Percentiles rank a stretch among this genome's conserved stretches.
phyloP scores from a whole-genome alignment of 2,113 vertebrate species.

The Calidris pygmaea region DNA sequence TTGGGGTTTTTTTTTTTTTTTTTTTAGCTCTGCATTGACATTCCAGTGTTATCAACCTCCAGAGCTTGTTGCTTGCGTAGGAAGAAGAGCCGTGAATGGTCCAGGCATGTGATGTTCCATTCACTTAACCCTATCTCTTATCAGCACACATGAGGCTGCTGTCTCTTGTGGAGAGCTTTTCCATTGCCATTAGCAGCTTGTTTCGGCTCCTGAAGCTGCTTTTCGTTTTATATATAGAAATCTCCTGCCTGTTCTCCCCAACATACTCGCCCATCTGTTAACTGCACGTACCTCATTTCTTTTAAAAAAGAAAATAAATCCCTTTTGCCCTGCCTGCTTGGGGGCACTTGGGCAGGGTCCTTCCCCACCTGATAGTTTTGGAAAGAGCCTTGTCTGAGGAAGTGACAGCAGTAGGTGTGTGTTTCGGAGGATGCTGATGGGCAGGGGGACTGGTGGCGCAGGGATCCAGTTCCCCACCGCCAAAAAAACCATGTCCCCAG shows the following conservation, averaged over 20 bases:
- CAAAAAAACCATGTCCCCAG: not conserved
- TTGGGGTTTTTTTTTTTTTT: not conserved
- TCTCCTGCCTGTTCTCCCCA: not conserved
- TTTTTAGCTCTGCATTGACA: slow-evolving; percentile 56
- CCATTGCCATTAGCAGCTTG: not conserved
- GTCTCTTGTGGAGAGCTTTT: slow-evolving; percentile 28
- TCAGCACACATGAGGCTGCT: not conserved
- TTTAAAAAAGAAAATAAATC: not conserved
- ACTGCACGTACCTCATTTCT: not conserved
- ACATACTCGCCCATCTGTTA: not conserved
- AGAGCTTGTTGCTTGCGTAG: slow-evolving; percentile 20
- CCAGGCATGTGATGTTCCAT: slow-evolving; percentile 57
- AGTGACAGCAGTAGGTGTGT: not conserved
- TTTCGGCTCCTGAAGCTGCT: not conserved
- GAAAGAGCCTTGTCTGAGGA: not conserved
- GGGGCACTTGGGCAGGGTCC: too few relatives aligned
- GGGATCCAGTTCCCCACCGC: not conserved
- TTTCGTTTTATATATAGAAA: not conserved
- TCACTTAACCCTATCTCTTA: slow-evolving; percentile 48
- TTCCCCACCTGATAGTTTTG: not conserved
- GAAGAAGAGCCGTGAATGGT: slow-evolving; percentile 3
- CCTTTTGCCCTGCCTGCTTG: not conserved
- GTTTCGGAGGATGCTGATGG: not conserved
- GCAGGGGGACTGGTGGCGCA: not conserved
- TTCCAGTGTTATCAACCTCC: slow-evolving; percentile 54